Conservation (phyloP, 2,888 invertebrate species). For the Tachystola acroxantha region DNA sequence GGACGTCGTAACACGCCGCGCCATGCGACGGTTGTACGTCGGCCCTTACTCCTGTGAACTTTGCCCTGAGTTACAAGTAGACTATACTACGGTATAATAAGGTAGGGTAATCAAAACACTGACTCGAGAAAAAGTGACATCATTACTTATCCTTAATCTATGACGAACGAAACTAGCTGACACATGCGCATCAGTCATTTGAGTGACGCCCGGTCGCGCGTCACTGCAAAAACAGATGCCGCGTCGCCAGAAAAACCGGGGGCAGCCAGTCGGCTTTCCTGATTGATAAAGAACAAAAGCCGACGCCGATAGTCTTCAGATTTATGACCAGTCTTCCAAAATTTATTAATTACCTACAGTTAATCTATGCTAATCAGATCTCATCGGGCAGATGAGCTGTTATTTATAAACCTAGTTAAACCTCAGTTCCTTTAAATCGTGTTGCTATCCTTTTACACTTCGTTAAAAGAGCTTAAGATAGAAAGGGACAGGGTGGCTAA, state of each 20-base stretch:
- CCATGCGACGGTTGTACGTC: too few relatives aligned
- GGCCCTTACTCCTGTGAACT: too few relatives aligned
- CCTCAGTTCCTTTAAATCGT: too few relatives aligned
- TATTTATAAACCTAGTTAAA: too few relatives aligned
- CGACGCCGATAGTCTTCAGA: constrained; percentile 7
- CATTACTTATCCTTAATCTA: constrained; percentile 30
- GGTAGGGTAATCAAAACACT: background rate
- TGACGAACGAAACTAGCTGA: constrained; percentile 48
- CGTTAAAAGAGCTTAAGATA: too few relatives aligned
- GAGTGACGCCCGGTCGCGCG: constrained; percentile 44
- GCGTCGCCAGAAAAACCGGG: constrained; percentile 42
- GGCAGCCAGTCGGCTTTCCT: constrained; percentile 48
- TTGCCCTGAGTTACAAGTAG: too few relatives aligned
- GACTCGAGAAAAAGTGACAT: background rate
- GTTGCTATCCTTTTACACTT: too few relatives aligned
- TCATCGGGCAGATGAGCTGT: too few relatives aligned
- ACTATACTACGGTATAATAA: background rate
- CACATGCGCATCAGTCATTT: constrained; percentile 64
- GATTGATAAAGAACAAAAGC: constrained; percentile 50
- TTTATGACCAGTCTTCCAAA: constrained; percentile 1
- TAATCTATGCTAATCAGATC: too few relatives aligned
- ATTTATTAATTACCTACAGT: too few relatives aligned
- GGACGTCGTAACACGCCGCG: too few relatives aligned
- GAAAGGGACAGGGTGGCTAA: too few relatives aligned
- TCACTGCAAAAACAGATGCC: constrained; percentile 60